Evolutionary conservation across 2,888 invertebrate genomes (phyloP).

Genomic region (Ochropleura plecta): DNA sequence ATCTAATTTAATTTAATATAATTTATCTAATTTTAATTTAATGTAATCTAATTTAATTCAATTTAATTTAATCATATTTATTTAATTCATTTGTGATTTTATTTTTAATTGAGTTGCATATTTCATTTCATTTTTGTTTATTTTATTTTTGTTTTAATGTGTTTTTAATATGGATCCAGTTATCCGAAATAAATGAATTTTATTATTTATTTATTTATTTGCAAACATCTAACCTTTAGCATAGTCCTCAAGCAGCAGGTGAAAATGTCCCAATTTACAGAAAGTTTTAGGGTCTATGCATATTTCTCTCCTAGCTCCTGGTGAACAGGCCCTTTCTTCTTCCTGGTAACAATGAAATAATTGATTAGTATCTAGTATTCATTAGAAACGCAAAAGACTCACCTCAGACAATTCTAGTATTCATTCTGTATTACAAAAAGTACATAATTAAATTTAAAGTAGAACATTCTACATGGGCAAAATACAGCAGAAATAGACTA

Average conservation of each 20-base stretch:
- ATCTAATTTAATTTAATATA: too few species aligned
- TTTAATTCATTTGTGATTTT: too few species aligned
- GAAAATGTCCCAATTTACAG: constrained; percentile 98
- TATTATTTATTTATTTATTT: too few species aligned
- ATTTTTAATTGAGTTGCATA: too few species aligned
- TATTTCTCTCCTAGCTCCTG: constrained; percentile 91
- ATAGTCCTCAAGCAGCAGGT: constrained; percentile 97
- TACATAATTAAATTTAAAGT: neutral
- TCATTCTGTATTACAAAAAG: neutral
- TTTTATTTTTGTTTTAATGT: too few species aligned
- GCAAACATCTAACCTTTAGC: constrained; percentile 93
- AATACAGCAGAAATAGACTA: neutral
- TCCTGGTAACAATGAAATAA: constrained; percentile 73
- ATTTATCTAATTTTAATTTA: too few species aligned
- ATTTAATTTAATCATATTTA: too few species aligned
- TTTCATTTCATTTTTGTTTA: too few species aligned
- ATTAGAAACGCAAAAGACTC: too few species aligned
- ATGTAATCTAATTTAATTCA: too few species aligned
- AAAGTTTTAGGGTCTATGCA: constrained; percentile 97
- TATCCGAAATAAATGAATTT: too few species aligned
- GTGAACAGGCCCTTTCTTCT: constrained; percentile 87
- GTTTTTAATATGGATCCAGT: too few species aligned
- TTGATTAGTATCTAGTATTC: neutral
- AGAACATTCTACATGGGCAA: neutral
- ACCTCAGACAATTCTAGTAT: neutral